Base-by-base conservation (phyloP, 2,113 vertebrate species). In the Apteryx mantelli region DNA sequence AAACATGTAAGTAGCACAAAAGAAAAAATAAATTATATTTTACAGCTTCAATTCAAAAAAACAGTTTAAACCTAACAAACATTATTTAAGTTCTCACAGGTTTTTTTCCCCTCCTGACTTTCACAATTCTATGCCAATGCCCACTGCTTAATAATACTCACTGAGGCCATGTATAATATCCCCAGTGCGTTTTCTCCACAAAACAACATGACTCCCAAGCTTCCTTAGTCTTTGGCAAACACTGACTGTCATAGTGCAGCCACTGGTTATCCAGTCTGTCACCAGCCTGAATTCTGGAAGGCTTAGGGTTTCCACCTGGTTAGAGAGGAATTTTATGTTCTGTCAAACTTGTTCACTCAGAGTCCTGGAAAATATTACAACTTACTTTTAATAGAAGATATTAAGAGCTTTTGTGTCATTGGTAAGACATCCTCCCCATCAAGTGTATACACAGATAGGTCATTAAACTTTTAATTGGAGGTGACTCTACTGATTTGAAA, bases 141-240 rank as follows among this genome's bases (percentile, higher is more conserved):
- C 50, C 21, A 16, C 22, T 18, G 15, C 21, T 74, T 64, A 65
- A 24, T 2, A 36, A 42, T 52, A 97, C 98, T 98, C 98, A 99
- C 99, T 96, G 98, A 90, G 99, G 99, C 99, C 99, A 99, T 55
- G 98, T 98, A 50, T 99, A 99, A 95, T 99, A 99, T 19, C 99
- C 99, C 99, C 99, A 99, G 92, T 99, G 99, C 7, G 99, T 99
- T 96, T 99, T 99, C 90, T 99, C 99, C 97, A 99, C 99, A 96
- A 99, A 99, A 73, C 95, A 98, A 93, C 98, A 98, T 0, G 97
- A 92, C 44, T 99, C 98, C 99, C 99, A 99, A 53, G 98, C 98
- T 93, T 98, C 95, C 92, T 99, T 98, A 18, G 98, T 98, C 97
- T 97, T 98, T 81, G 99, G 99, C 91, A 99, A 95, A 78, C 81